Evolutionary conservation across 1,140 invertebrate genomes (phyloP).

Genomic region (Drosophila parabipectinata): DNA sequence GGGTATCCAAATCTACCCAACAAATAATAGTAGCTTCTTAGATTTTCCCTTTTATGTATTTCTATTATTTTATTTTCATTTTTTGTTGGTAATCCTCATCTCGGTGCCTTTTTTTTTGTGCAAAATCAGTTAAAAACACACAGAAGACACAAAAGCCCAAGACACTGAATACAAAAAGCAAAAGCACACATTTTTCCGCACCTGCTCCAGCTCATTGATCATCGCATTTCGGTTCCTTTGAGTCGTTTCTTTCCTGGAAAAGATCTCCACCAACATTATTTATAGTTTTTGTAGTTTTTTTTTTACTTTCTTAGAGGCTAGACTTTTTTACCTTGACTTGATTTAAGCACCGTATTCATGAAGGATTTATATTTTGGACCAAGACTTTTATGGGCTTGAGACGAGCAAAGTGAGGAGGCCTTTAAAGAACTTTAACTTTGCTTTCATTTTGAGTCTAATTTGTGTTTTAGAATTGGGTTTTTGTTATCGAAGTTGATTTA

Average conservation of each 20-base stretch:
- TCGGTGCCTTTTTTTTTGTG: background rate
- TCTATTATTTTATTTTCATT: background rate
- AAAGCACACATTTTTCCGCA: slow-evolving; percentile 24
- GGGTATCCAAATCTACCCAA: too few relatives aligned
- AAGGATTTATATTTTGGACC: slow-evolving; percentile 18
- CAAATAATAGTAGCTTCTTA: too few relatives aligned
- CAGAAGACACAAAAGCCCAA: too few relatives aligned
- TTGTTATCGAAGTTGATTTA: too few relatives aligned
- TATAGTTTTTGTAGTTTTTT: background rate
- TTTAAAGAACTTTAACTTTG: background rate
- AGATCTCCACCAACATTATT: background rate
- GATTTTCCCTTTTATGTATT: background rate
- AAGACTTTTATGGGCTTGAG: slow-evolving; percentile 25
- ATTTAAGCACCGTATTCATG: slow-evolving; percentile 18
- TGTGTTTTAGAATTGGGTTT: too few relatives aligned
- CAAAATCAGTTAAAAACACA: slow-evolving; percentile 7
- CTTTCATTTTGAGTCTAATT: too few relatives aligned
- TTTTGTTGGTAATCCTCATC: background rate
- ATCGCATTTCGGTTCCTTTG: slow-evolving; percentile 35
- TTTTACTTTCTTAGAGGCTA: slow-evolving; percentile 12
- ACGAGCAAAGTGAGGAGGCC: too few relatives aligned
- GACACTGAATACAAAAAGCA: slow-evolving; percentile 18
- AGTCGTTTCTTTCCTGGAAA: slow-evolving; percentile 14
- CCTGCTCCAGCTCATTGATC: slow-evolving; percentile 32
- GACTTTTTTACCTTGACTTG: slow-evolving; percentile 20